These are phyloP conservation scores for Phaonia tiefii DNA, from an alignment of 2,888 invertebrate genomes.

Conservation along the genomic window DNA sequence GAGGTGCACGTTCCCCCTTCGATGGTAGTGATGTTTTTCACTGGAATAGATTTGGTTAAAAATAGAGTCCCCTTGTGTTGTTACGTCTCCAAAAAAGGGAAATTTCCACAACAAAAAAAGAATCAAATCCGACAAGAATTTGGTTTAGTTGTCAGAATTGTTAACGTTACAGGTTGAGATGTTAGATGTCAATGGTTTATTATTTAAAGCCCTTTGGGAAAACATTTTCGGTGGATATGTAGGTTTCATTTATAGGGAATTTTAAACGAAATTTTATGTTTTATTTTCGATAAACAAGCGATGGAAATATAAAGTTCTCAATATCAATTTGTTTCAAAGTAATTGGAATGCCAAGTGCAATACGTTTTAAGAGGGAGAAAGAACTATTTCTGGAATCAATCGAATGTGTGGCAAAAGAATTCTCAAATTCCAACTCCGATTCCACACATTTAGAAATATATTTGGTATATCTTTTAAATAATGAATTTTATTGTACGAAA, in stretches of 20 bases:
- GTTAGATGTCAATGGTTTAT: constrained; percentile 54
- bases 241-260: constrained; percentile 41
- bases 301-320: not conserved
- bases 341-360: constrained; percentile 58
- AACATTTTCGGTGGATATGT: constrained; percentile 1
- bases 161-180: constrained; percentile 62
- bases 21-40: constrained; percentile 18
- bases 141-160: constrained; percentile 59
- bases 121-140: constrained; percentile 42
- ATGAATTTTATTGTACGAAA: too few relatives aligned
- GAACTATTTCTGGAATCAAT: too few relatives aligned
- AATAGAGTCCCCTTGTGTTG: constrained; percentile 31
- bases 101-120: constrained; percentile 8
- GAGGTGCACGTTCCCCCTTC: constrained; percentile 17
- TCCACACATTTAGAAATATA: too few relatives aligned
- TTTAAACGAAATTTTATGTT: constrained; percentile 39
- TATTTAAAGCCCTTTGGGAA: constrained; percentile 56
- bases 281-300: not conserved
- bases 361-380: too few relatives aligned
- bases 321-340: constrained; percentile 27
- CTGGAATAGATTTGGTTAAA: constrained; percentile 30
- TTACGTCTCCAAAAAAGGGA: constrained; percentile 1
- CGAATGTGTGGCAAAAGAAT: too few relatives aligned
- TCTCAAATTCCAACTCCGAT: too few relatives aligned
- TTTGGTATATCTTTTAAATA: too few relatives aligned